phyloP scores from a whole-genome alignment of 1,140 invertebrate species.

The Schlechtendalia chinensis region DNA sequence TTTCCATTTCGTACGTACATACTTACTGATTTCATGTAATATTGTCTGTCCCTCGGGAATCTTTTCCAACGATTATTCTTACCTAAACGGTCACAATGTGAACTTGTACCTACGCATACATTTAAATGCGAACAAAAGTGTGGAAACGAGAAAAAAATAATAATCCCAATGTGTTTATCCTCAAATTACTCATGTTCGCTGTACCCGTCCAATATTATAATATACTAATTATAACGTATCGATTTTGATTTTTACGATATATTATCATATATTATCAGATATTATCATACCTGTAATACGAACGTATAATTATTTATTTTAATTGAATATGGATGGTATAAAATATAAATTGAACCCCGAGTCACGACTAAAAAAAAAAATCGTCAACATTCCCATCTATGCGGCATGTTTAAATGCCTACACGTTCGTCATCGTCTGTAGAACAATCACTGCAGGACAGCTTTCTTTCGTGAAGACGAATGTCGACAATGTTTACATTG shows the following conservation, averaged over 20 bases:
- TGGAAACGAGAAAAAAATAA: neutral
- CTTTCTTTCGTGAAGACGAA: neutral
- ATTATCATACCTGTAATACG: too few relatives aligned
- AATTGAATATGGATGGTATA: neutral
- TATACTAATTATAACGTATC: neutral
- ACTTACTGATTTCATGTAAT: too few relatives aligned
- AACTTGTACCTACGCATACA: neutral
- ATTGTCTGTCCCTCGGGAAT: neutral
- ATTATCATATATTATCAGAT: neutral
- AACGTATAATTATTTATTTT: too few relatives aligned
- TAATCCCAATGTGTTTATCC: neutral
- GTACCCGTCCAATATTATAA: neutral
- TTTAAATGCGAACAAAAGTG: neutral
- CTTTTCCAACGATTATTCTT: conserved; percentile 4
- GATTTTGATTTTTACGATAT: neutral
- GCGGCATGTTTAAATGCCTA: neutral
- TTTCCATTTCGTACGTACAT: neutral
- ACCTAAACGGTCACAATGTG: neutral
- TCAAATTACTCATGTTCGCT: neutral
- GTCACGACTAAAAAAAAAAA: neutral
- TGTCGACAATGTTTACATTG: neutral
- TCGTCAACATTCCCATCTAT: neutral
- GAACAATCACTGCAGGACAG: neutral
- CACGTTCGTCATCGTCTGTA: neutral
- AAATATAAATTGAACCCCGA: neutral